Conservation (phyloP, 2,113 vertebrate species). For the Rhipidura dahli region DNA sequence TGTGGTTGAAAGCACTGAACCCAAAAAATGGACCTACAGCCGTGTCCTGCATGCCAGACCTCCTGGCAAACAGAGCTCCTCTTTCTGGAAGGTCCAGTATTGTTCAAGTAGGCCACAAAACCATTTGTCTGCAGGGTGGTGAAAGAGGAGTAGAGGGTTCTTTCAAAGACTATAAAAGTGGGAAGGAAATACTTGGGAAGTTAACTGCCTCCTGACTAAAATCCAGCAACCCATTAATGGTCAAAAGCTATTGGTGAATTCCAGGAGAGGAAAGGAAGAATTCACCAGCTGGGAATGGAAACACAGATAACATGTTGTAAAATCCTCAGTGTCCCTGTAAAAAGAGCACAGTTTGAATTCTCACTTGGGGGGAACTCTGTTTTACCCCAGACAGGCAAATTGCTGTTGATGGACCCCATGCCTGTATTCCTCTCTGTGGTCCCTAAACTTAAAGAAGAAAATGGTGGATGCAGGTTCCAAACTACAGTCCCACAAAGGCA, state of each 20-base stretch:
- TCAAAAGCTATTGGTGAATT: neutral
- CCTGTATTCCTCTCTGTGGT: neutral
- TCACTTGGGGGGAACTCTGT: neutral
- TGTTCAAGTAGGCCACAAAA: constrained; percentile 1
- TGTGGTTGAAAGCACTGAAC: constrained; percentile 6
- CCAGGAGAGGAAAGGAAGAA: neutral
- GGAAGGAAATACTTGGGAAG: neutral
- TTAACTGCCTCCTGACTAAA: neutral
- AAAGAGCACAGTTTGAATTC: neutral
- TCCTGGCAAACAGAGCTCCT: neutral
- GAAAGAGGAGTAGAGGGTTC: neutral
- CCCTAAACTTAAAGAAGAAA: neutral
- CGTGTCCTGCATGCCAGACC: neutral
- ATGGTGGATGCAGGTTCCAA: neutral
- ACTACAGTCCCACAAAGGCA: neutral
- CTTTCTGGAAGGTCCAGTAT: neutral
- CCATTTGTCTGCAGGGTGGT: neutral
- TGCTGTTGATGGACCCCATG: neutral
- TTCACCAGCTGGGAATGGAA: neutral
- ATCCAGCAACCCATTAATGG: neutral
- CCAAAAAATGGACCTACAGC: neutral
- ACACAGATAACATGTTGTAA: rapidly evolving
- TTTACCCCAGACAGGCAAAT: neutral
- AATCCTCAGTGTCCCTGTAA: neutral
- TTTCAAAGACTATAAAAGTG: neutral